A percentile compares a stretch with the other conserved stretches of the same genome.
Evolutionary conservation across 2,113 vertebrate genomes (phyloP).

Genomic region (Sula dactylatra): DNA sequence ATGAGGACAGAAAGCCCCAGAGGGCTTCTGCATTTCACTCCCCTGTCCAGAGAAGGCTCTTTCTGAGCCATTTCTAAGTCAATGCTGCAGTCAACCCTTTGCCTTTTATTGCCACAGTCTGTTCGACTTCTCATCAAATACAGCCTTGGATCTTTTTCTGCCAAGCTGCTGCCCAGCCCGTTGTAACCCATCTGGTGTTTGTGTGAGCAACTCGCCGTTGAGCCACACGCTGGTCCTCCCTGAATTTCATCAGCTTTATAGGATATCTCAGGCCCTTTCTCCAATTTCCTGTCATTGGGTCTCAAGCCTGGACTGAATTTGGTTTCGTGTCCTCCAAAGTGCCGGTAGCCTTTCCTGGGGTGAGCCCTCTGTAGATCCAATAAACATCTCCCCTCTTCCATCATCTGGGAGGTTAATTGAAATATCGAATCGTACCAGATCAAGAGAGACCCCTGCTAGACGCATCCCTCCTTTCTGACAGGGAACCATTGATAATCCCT

Average conservation of each 20-base stretch:
- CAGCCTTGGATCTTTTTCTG: neutral
- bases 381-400: slow-evolving; percentile 11
- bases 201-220: neutral
- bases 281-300: neutral
- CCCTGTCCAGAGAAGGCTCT: neutral
- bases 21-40: neutral
- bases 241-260: neutral
- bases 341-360: neutral
- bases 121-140: slow-evolving; percentile 31
- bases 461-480: neutral
- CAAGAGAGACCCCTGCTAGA: neutral
- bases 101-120: slow-evolving; percentile 46
- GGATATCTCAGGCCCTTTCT: neutral
- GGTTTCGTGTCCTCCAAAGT: neutral
- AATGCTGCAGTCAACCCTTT: neutral
- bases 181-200: slow-evolving; percentile 50
- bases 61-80: neutral
- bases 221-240: neutral
- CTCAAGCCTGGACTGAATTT: neutral
- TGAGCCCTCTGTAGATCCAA: neutral
- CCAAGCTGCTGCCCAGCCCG: neutral
- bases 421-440: neutral
- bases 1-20: neutral
- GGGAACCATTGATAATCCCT: neutral
- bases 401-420: neutral